Evolutionary conservation across 2,888 invertebrate species (phyloP).

Genomic region (Theodoxus fluviatilis): DNA sequence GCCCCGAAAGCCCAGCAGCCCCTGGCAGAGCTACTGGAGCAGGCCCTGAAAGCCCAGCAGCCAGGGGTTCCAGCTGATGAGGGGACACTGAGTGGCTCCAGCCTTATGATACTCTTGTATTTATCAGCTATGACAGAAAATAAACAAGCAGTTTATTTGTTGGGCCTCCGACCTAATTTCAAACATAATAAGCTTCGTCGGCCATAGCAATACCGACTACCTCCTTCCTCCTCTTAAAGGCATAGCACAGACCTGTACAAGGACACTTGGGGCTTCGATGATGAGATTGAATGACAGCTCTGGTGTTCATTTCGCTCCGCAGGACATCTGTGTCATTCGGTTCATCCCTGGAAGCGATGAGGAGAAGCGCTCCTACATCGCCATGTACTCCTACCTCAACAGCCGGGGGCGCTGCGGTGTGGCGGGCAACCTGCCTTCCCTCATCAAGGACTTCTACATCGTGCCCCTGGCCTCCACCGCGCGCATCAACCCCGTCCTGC

Average conservation of each 20-base stretch:
- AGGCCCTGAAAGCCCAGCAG: too few relatives aligned
- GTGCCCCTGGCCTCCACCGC: constrained; percentile 81
- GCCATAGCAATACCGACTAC: background rate
- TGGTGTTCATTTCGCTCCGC: too few relatives aligned
- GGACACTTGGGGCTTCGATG: too few relatives aligned
- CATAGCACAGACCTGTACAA: too few relatives aligned
- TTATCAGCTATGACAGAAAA: too few relatives aligned
- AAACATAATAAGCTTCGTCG: background rate
- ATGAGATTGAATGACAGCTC: too few relatives aligned
- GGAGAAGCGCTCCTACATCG: constrained; percentile 79
- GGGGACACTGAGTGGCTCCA: background rate
- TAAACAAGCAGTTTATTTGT: too few relatives aligned
- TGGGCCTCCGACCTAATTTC: too few relatives aligned
- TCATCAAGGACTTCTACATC: constrained; percentile 92
- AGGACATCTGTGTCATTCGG: constrained; percentile 82
- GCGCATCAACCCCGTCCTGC: constrained; percentile 72
- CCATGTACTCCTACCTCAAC: constrained; percentile 87
- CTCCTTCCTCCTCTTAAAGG: too few relatives aligned
- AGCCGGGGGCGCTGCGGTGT: constrained; percentile 78
- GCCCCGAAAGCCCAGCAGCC: too few relatives aligned
- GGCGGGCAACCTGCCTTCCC: constrained; percentile 75
- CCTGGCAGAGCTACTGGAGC: too few relatives aligned
- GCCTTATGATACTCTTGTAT: too few relatives aligned
- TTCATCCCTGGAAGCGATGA: constrained; percentile 82
- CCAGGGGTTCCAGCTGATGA: background rate